Conservation (phyloP, 1,140 invertebrate species). For the Drosophila arizonae region DNA sequence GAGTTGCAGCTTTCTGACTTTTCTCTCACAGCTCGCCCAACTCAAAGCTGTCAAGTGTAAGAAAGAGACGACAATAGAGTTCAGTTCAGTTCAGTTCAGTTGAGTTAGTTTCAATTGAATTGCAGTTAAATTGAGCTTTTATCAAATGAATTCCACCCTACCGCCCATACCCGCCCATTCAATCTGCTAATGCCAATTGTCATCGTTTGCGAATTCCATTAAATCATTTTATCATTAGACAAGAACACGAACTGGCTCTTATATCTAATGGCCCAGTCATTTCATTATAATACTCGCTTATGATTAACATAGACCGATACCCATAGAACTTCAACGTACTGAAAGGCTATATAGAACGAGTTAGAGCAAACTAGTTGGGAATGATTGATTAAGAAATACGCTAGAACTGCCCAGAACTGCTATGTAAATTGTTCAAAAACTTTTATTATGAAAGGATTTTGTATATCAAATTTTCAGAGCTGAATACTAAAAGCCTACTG, state of each 20-base stretch:
- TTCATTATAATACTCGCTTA: slow-evolving; percentile 2
- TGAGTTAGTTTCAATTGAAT: slow-evolving; percentile 6
- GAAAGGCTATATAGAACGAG: no score
- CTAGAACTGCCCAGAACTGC: not conserved
- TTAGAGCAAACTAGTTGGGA: no score
- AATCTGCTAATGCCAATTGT: slow-evolving; percentile 18
- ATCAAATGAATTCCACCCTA: slow-evolving; percentile 1
- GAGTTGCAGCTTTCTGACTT: slow-evolving; percentile 70
- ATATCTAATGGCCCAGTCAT: slow-evolving; percentile 6
- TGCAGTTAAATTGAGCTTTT: slow-evolving; percentile 18
- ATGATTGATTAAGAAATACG: not conserved
- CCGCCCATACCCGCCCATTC: not conserved
- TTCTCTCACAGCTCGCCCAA: slow-evolving; percentile 31
- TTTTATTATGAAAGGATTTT: not conserved
- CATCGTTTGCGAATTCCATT: slow-evolving; percentile 16
- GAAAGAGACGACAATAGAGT: not conserved
- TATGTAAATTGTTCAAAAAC: no score
- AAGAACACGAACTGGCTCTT: slow-evolving; percentile 3
- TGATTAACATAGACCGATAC: slow-evolving; percentile 4
- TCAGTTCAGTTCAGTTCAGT: no score
- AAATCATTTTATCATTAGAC: slow-evolving; percentile 34
- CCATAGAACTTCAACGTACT: no score
- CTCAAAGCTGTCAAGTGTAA: slow-evolving; percentile 25
- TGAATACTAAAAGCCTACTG: no score
- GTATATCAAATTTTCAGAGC: no score